Evolutionary conservation across 2,888 invertebrate species (phyloP).

Genomic region (Phortica magna): DNA sequence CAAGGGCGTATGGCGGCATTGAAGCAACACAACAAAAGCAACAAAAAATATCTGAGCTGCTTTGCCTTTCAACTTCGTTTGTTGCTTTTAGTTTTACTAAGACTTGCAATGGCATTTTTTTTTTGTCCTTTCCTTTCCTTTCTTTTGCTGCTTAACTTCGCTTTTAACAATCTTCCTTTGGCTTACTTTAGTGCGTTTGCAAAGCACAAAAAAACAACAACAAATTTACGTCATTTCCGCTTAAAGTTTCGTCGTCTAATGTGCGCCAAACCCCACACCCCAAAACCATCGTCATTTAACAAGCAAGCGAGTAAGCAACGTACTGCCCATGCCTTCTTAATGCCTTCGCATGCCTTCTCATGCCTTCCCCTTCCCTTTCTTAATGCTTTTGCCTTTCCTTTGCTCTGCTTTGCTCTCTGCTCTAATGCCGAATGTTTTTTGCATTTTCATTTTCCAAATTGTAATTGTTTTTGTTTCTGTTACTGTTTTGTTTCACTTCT

Average conservation of each 20-base stretch:
- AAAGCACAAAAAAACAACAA: background rate
- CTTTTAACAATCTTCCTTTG: background rate
- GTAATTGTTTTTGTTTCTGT: slow-evolving; percentile 41
- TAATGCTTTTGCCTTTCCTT: slow-evolving; percentile 22
- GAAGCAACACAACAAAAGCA: background rate
- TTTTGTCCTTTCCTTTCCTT: too few relatives aligned
- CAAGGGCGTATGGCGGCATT: background rate
- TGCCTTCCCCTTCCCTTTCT: background rate
- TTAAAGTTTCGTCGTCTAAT: slow-evolving; percentile 35
- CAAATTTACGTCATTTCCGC: slow-evolving; percentile 47
- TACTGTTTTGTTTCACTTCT: background rate
- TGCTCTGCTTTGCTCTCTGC: slow-evolving; percentile 15
- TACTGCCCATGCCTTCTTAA: background rate
- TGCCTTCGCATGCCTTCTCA: background rate
- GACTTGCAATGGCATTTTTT: background rate
- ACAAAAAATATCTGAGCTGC: background rate
- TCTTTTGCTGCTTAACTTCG: background rate
- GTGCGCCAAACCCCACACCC: background rate
- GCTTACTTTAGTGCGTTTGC: background rate
- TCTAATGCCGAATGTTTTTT: slow-evolving; percentile 35
- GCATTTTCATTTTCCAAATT: slow-evolving; percentile 40
- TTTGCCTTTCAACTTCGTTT: background rate
- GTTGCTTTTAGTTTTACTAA: background rate
- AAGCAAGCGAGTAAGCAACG: too few relatives aligned
- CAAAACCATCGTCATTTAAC: background rate